A percentile compares a stretch with the other conserved stretches of the same genome.
Evolutionary conservation across 2,113 vertebrate genomes (phyloP).

Genomic region (Sitta europaea): DNA sequence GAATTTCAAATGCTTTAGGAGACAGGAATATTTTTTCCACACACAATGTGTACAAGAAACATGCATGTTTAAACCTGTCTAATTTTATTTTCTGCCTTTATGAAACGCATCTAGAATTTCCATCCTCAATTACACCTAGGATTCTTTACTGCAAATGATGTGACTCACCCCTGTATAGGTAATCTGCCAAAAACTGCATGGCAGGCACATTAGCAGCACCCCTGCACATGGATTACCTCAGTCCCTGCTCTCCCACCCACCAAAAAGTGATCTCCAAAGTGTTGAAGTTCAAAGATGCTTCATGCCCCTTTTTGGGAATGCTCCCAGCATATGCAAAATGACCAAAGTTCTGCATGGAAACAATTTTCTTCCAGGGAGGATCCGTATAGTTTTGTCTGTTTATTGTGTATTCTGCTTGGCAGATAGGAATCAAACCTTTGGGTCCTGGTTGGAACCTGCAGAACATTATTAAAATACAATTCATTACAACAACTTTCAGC

Average conservation of each 20-base stretch:
- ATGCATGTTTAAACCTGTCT: not conserved
- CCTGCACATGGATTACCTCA: not conserved
- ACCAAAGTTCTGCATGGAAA: not conserved
- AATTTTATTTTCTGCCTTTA: conserved; percentile 2
- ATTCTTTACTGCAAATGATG: not conserved
- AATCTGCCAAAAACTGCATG: not conserved
- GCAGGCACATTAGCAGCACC: not conserved
- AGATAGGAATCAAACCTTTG: not conserved
- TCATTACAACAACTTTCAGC: not conserved
- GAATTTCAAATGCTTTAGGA: not conserved
- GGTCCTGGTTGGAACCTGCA: not conserved
- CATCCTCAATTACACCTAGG: not conserved
- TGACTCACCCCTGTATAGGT: not conserved
- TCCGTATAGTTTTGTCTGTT: not conserved
- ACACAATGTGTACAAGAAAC: not conserved
- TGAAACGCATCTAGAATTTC: not conserved
- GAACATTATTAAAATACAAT: not conserved
- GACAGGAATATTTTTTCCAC: not conserved
- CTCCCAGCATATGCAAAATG: not conserved
- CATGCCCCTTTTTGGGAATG: not conserved
- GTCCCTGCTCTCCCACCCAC: not conserved
- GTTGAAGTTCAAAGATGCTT: not conserved
- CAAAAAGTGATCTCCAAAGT: not conserved
- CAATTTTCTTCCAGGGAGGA: not conserved
- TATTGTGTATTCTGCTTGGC: not conserved